phyloP scores from a whole-genome alignment of 2,113 vertebrate genomes.

The Parus major region DNA sequence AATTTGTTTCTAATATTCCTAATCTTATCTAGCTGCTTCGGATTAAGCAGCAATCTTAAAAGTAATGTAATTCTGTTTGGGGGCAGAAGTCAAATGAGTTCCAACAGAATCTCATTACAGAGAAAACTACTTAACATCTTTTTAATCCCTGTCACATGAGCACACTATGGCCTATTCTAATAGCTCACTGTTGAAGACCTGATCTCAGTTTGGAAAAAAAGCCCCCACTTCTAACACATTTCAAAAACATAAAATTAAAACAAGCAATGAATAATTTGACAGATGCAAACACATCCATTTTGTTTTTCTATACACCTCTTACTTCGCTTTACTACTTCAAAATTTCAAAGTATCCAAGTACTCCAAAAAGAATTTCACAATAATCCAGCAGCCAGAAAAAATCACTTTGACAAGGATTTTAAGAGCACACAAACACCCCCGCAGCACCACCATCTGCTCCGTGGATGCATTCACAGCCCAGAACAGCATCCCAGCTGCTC shows the following conservation, averaged over 20 bases:
- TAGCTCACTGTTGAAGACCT: background rate
- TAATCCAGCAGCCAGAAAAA: background rate
- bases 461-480: background rate
- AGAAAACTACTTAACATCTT: background rate
- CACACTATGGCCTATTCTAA: background rate
- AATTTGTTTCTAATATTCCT: background rate
- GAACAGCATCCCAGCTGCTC: background rate
- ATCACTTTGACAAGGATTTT: background rate
- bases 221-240: background rate
- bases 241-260: background rate
- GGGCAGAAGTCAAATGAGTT: background rate
- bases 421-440: background rate
- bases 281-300: background rate
- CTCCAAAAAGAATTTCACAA: background rate
- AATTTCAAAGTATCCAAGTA: background rate
- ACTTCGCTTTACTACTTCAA: background rate
- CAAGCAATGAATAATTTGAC: background rate
- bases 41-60: background rate
- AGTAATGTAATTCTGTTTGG: background rate
- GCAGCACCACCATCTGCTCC: too few relatives aligned
- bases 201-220: background rate
- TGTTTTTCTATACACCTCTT: accelerated
- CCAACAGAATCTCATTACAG: background rate
- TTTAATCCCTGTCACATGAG: background rate
- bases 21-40: background rate